Conservation (phyloP, 1,140 invertebrate species). For the Drosophila elegans region DNA sequence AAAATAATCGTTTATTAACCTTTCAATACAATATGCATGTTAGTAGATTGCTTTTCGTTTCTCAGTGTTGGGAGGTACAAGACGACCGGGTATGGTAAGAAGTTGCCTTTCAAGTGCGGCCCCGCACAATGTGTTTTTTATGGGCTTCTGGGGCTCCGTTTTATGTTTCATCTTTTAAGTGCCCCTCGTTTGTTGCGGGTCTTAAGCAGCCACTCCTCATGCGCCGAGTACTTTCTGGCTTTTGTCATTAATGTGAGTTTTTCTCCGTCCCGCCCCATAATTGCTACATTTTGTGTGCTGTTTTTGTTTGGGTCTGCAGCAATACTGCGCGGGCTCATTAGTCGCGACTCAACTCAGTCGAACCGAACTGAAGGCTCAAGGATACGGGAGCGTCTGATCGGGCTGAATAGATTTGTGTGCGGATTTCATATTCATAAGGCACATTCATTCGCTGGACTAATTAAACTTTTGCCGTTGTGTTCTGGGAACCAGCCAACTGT, state of each 20-base stretch:
- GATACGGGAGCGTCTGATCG: slow-evolving; percentile 35
- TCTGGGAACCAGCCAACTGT: slow-evolving; percentile 46
- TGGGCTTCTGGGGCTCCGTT: slow-evolving; percentile 70
- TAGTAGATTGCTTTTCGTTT: not conserved
- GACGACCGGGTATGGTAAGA: slow-evolving; percentile 18
- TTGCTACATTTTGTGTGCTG: slow-evolving; percentile 62
- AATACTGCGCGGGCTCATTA: slow-evolving; percentile 44
- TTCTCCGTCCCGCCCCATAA: slow-evolving; percentile 49
- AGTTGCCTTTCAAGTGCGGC: slow-evolving; percentile 66
- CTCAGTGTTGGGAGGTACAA: slow-evolving; percentile 14
- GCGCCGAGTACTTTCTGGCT: slow-evolving; percentile 39
- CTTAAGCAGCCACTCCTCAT: slow-evolving; percentile 58
- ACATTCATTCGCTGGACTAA: slow-evolving; percentile 40
- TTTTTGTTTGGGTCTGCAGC: slow-evolving; percentile 19
- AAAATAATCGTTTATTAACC: too few species aligned
- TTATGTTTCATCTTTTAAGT: slow-evolving; percentile 82
- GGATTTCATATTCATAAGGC: slow-evolving; percentile 52
- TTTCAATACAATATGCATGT: too few species aligned
- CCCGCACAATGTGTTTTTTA: slow-evolving; percentile 79
- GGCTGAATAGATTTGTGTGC: slow-evolving; percentile 48
- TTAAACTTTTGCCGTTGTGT: slow-evolving; percentile 44
- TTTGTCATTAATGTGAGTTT: slow-evolving; percentile 65
- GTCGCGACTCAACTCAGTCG: slow-evolving; percentile 24
- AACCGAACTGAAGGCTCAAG: slow-evolving; percentile 25
- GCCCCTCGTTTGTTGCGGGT: slow-evolving; percentile 71